Conservation (phyloP, 2,888 invertebrate species). For the Drosophila austrosaltans region DNA sequence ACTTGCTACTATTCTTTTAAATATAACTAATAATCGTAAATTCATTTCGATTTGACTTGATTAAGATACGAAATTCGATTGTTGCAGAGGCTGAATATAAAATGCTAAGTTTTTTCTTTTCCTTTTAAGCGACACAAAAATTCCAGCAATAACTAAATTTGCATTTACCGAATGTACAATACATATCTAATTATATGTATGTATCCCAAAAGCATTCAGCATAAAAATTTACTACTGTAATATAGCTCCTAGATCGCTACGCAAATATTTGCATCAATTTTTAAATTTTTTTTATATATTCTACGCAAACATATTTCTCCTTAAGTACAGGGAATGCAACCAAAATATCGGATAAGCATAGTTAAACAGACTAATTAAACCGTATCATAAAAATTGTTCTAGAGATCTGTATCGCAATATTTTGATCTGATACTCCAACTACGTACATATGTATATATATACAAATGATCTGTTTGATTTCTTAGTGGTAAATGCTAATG, state of each 20-base stretch:
- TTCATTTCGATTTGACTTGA: conserved; percentile 37
- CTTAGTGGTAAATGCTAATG: too few relatives aligned
- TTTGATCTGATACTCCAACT: too few relatives aligned
- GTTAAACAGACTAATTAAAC: not conserved
- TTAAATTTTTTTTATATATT: not conserved
- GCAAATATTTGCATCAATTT: not conserved
- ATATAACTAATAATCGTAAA: conserved; percentile 41
- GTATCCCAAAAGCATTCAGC: not conserved
- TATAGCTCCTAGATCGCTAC: conserved; percentile 6
- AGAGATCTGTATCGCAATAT: too few relatives aligned
- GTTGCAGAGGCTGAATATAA: conserved; percentile 13
- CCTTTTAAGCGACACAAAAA: conserved; percentile 3
- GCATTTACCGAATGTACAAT: conserved; percentile 2
- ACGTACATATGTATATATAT: too few relatives aligned
- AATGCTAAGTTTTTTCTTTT: conserved; percentile 5
- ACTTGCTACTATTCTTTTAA: conserved; percentile 54
- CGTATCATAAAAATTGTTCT: too few relatives aligned
- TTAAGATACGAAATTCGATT: conserved; percentile 44
- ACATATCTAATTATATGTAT: not conserved
- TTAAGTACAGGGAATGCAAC: not conserved
- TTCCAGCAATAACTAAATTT: conserved; percentile 5
- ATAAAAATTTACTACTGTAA: not conserved
- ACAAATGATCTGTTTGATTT: too few relatives aligned
- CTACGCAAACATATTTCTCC: not conserved
- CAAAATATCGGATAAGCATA: not conserved